phyloP scores from a whole-genome alignment of 2,888 invertebrate species.

The Papilio gigon region DNA sequence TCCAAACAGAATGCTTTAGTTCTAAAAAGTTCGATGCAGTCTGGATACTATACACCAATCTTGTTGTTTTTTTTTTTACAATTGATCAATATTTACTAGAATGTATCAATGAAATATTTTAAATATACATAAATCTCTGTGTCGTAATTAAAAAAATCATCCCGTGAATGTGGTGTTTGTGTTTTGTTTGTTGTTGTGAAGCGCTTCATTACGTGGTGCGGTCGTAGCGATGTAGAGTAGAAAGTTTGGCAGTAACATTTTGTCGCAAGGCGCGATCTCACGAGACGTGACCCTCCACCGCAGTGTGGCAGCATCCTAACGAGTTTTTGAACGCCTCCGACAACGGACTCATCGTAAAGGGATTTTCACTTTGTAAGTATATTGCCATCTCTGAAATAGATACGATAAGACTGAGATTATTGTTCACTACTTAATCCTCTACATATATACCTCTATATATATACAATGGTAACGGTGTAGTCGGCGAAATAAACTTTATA shows the following conservation, averaged over 20 bases:
- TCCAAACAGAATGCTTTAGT: too few relatives aligned
- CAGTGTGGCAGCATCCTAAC: slow-evolving; percentile 77
- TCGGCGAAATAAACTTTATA: neutral
- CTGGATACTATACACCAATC: too few relatives aligned
- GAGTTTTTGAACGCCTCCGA: slow-evolving; percentile 78
- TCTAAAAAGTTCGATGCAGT: too few relatives aligned
- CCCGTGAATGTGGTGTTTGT: neutral
- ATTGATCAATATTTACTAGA: too few relatives aligned
- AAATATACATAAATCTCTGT: too few relatives aligned
- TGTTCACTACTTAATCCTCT: neutral
- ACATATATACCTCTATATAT: neutral
- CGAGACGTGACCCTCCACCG: slow-evolving; percentile 76
- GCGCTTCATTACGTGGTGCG: slow-evolving; percentile 43
- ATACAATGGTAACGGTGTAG: too few relatives aligned
- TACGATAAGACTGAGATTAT: slow-evolving; percentile 40
- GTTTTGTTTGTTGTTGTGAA: slow-evolving; percentile 11
- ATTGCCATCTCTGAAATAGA: slow-evolving; percentile 54
- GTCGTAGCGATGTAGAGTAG: slow-evolving; percentile 44
- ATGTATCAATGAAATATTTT: too few relatives aligned
- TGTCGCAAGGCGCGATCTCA: slow-evolving; percentile 61
- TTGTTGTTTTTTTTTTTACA: too few relatives aligned
- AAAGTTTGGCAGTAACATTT: slow-evolving; percentile 67
- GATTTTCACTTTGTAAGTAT: slow-evolving; percentile 79
- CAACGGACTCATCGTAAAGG: slow-evolving; percentile 74
- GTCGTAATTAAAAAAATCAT: neutral